These are phyloP conservation scores for Manis javanica DNA, from an alignment of 2,797 vertebrate species.

Conservation along the genomic window DNA sequence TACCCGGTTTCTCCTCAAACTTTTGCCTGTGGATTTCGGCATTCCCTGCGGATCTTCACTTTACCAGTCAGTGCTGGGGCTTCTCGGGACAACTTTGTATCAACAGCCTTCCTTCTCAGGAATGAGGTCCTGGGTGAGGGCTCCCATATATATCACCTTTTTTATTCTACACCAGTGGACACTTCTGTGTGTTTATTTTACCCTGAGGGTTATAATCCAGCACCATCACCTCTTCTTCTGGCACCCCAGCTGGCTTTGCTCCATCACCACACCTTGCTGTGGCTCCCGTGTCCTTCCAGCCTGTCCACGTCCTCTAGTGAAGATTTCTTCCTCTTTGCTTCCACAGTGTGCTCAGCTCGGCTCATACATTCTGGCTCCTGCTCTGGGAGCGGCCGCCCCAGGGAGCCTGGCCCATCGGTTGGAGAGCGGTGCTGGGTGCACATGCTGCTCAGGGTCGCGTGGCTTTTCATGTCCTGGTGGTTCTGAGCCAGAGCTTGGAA, in stretches of 20 bases:
- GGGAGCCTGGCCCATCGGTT: not conserved
- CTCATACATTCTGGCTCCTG: not conserved
- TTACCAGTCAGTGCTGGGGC: rapidly evolving
- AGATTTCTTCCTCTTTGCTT: not conserved
- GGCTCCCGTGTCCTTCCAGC: not conserved
- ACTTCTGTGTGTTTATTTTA: rapidly evolving
- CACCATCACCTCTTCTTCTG: not conserved
- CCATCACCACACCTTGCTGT: rapidly evolving
- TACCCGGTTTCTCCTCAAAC: not conserved
- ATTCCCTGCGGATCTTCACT: rapidly evolving
- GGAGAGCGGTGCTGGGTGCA: not conserved
- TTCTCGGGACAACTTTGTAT: rapidly evolving
- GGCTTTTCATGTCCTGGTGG: not conserved
- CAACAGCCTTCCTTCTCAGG: no score
- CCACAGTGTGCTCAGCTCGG: not conserved
- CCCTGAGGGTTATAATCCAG: not conserved
- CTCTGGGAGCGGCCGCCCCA: not conserved
- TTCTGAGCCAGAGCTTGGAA: not conserved
- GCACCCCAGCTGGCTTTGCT: not conserved
- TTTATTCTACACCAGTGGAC: not conserved
- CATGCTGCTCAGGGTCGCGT: no score
- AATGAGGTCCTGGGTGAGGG: not conserved
- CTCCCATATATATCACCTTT: rapidly evolving
- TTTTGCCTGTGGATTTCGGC: rapidly evolving
- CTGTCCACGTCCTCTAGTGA: rapidly evolving